These are phyloP conservation scores for Perca schrenkii DNA, from an alignment of 2,113 vertebrate species.

Conservation along the genomic window DNA sequence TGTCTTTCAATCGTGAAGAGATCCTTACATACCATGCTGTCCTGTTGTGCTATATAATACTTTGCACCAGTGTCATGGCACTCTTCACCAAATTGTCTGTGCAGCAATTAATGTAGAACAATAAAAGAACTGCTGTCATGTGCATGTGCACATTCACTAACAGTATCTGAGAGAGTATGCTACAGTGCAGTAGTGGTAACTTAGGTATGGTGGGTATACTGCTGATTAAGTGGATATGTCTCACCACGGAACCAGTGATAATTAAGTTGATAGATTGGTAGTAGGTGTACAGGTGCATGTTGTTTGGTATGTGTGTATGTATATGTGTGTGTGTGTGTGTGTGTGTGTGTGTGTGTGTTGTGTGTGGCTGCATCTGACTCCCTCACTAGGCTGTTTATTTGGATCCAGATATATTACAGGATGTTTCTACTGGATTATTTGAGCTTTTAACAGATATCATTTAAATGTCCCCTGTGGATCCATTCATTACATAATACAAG, in stretches of 20 bases:
- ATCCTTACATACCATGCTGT: no score
- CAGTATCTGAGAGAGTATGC: neutral
- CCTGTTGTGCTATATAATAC: conserved; percentile 6
- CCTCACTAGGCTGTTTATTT: neutral
- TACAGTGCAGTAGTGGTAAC: neutral
- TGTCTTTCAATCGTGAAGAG: neutral
- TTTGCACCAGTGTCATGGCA: neutral
- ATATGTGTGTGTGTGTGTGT: neutral
- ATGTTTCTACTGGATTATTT: conserved; percentile 17
- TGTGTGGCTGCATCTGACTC: neutral
- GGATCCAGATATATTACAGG: conserved; percentile 19
- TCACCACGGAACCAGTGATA: conserved; percentile 26
- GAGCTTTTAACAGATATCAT: conserved; percentile 19
- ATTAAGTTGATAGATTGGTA: conserved; percentile 14
- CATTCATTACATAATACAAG: conserved; percentile 3
- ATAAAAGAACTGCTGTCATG: neutral
- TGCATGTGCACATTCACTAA: neutral
- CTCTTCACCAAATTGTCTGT: neutral
- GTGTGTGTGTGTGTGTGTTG: neutral
- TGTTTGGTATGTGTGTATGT: neutral
- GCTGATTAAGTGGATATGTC: neutral
- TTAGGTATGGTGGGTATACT: neutral
- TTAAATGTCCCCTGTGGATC: conserved; percentile 22
- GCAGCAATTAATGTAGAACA: neutral
- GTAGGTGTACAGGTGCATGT: neutral